A percentile compares a stretch with the other conserved stretches of the same genome.
Evolutionary conservation across 2,113 vertebrate genomes (phyloP).

Genomic region (Pedetes capensis): DNA sequence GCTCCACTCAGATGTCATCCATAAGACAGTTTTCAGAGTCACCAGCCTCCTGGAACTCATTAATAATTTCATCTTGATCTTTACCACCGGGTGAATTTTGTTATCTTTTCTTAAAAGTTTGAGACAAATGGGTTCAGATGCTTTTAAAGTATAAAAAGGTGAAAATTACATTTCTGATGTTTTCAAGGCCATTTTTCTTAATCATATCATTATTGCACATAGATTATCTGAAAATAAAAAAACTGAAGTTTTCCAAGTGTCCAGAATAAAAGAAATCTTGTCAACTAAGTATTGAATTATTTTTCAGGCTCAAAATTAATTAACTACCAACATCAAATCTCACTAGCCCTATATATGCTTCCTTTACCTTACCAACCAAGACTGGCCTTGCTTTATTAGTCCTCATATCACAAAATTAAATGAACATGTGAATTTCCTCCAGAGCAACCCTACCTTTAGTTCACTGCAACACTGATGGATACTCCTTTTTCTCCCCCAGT

Average conservation of each 20-base stretch:
- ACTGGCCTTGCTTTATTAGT: background rate
- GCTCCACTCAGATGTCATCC: background rate
- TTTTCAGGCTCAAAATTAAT: conserved; percentile 13
- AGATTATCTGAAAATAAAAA: background rate
- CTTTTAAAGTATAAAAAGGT: conserved; percentile 32
- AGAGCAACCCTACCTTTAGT: background rate
- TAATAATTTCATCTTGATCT: background rate
- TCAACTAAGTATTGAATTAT: background rate
- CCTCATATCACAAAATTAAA: background rate
- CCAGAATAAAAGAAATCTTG: background rate
- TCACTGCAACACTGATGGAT: background rate
- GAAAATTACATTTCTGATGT: conserved; percentile 11
- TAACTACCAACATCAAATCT: background rate
- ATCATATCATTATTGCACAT: background rate
- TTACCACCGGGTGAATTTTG: background rate
- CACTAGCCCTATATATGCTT: background rate
- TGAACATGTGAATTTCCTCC: background rate
- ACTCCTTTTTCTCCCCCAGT: too few relatives aligned
- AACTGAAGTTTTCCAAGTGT: background rate
- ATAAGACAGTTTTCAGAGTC: background rate
- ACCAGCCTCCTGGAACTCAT: background rate
- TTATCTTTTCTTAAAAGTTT: background rate
- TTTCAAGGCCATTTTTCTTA: conserved; percentile 12
- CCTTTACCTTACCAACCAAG: background rate
- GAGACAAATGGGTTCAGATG: background rate